Evolutionary conservation across 2,888 invertebrate species (phyloP).

Genomic region (Idaea aversata): DNA sequence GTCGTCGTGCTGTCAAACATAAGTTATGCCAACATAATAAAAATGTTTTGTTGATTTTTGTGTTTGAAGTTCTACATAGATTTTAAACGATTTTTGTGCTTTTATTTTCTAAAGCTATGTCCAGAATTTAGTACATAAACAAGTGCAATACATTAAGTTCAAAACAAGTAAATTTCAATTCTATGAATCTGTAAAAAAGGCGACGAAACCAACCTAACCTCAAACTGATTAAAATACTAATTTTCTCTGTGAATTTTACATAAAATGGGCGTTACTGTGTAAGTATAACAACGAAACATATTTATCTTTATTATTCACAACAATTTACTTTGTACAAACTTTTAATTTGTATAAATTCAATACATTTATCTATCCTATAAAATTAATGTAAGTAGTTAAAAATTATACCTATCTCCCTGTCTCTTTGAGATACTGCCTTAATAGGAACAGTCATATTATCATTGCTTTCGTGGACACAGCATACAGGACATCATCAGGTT

Average conservation of each 20-base stretch:
- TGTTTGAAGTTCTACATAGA: background rate
- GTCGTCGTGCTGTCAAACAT: background rate
- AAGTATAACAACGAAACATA: constrained; percentile 43
- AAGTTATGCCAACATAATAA: background rate
- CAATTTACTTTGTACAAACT: background rate
- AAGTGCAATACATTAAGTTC: background rate
- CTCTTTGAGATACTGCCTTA: too few relatives aligned
- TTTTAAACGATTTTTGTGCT: background rate
- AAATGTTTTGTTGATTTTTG: background rate
- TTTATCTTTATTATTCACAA: background rate
- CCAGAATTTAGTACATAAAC: background rate
- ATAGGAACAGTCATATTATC: too few relatives aligned
- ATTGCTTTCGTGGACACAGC: too few relatives aligned
- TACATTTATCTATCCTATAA: too few relatives aligned
- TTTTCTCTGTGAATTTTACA: background rate
- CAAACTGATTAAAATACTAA: background rate
- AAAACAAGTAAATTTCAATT: background rate
- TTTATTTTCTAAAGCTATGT: background rate
- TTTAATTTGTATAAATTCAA: background rate
- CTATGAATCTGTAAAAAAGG: background rate
- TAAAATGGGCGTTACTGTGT: constrained; percentile 84
- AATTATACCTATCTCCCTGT: too few relatives aligned
- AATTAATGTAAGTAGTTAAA: too few relatives aligned
- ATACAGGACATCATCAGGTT: too few relatives aligned
- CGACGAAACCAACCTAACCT: background rate